Percentiles rank a stretch among this genome's conserved stretches.
Conservation (phyloP, 2,113 vertebrate genomes). For the Benthochromis sp. region DNA sequence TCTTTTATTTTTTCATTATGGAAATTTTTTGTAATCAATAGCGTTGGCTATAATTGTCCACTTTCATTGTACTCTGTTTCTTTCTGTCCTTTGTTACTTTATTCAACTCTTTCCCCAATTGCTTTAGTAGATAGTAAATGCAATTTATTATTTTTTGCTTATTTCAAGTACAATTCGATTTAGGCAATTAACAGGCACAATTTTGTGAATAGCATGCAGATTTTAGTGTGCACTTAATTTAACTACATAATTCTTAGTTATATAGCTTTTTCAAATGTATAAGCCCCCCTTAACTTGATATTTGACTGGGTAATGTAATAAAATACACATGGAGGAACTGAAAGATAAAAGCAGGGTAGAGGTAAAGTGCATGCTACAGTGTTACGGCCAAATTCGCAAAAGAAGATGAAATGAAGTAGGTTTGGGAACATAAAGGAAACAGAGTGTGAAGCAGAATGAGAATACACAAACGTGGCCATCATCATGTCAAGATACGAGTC, state of each 20-base stretch:
- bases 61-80: not conserved
- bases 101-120: not conserved
- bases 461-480: constrained; percentile 1
- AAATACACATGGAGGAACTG: constrained; percentile 28
- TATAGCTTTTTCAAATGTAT: constrained; percentile 22
- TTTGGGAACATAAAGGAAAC: not conserved
- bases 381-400: not conserved
- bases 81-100: not conserved
- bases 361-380: not conserved
- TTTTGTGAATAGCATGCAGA: not conserved
- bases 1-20: not conserved
- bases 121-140: not conserved
- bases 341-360: not conserved
- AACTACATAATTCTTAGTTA: not conserved
- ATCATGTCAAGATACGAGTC: constrained; percentile 21
- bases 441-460: not conserved
- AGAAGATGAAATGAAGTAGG: not conserved
- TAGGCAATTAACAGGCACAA: not conserved
- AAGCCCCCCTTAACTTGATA: constrained; percentile 30
- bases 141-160: not conserved
- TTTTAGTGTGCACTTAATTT: not conserved
- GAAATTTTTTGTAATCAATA: not conserved
- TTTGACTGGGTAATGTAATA: constrained; percentile 25
- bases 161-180: not conserved
- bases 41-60: not conserved